Evolutionary conservation across 2,113 vertebrate genomes (phyloP).

Genomic region (Hyperopisus bebe): DNA sequence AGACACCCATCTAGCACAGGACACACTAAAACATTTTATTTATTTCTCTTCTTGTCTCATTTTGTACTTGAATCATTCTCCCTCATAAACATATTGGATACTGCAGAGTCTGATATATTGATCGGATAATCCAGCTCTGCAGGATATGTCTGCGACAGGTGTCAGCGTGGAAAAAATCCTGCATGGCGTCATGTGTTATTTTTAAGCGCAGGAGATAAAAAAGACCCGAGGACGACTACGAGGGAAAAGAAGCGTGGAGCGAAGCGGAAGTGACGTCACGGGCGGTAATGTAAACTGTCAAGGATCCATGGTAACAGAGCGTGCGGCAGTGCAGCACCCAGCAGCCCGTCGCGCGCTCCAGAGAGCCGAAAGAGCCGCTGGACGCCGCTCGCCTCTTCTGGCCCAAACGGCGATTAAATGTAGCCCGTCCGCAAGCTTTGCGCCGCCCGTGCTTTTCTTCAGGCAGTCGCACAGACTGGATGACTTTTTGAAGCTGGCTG

Average conservation of each 20-base stretch:
- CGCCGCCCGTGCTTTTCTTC: background rate
- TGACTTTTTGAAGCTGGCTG: background rate
- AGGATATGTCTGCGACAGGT: background rate
- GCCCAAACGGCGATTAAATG: background rate
- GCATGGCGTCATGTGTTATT: background rate
- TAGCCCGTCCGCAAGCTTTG: background rate
- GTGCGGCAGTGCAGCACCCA: conserved; percentile 38
- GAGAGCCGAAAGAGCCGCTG: conserved; percentile 11
- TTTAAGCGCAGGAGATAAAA: background rate
- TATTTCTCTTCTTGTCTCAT: background rate
- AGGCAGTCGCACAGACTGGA: background rate
- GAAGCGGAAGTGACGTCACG: conserved; percentile 40
- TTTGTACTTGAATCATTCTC: background rate
- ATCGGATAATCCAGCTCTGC: background rate
- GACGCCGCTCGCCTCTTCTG: conserved; percentile 8
- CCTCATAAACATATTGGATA: background rate
- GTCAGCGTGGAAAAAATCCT: background rate
- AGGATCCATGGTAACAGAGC: conserved; percentile 71
- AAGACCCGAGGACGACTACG: background rate
- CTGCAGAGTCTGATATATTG: background rate
- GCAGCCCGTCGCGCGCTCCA: conserved; percentile 10
- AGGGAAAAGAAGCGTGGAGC: background rate
- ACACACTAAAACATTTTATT: background rate
- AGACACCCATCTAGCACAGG: background rate
- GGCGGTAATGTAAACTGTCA: conserved; percentile 58